Evolutionary conservation across 2,888 invertebrate species (phyloP), one percentile per base, ranked within the genome.

Genomic region (Glaucopsyche alexis): DNA sequence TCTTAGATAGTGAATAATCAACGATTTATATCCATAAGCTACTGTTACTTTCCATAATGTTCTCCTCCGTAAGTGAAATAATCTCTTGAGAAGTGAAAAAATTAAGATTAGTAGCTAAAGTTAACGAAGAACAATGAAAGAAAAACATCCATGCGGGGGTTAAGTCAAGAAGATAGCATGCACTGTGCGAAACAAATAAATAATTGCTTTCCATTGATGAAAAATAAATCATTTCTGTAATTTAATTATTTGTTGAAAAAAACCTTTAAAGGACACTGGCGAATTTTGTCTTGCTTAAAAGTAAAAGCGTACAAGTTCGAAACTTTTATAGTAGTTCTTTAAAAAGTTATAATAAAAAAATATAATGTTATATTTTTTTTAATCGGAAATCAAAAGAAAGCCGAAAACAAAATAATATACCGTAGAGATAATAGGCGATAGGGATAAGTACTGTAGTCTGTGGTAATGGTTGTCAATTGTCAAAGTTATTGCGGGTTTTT

Each of bases 11-110:
- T 29, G 60, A 60, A 29, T 60, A 60, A 60, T 60, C 29, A 29
- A 60, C 29, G 60, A 60, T 60, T 60, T 60, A 38, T 60, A 60
- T 60, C 13, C 29, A 60, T 29, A 60, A 29, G 38, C 60, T 29
- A 14, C 60, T 29, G 60, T 60, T 11, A 60, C 60, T 66, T 66
- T 40, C 42, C 42, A 19, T 42, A 42, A 69, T 47, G 19, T 7
- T 69, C 47, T 45, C 29, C 69, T 47, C 47, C 69, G 7, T 29
- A 16, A 7, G 45, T 66, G 40, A 65, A 65, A 47, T 67, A 19
- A 45, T 67, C 69, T 69, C 47, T 69, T 69, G 49, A 69, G 69
- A 69, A 49, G 47, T 69, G 69, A 69, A 69, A 69, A 47, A 69
- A 42, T 19, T 13, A 69, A 69, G 69, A 49, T 49, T 49, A 69